Evolutionary conservation across 2,797 vertebrate species (phyloP).

Genomic region (Acrossocheilus wenchowensis): DNA sequence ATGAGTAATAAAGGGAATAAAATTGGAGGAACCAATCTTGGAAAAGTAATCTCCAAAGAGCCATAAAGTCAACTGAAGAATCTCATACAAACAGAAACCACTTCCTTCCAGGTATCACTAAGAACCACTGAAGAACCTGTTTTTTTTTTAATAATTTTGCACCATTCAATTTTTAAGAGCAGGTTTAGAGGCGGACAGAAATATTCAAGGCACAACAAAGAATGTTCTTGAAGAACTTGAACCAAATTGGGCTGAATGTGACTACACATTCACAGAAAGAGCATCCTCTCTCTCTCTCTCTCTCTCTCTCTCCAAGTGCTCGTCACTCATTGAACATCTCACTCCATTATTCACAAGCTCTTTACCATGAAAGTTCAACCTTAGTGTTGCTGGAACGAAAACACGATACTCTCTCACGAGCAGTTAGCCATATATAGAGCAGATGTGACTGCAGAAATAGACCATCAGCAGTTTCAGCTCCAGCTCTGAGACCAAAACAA

Average conservation of each 20-base stretch:
- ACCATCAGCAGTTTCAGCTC: slow-evolving; percentile 72
- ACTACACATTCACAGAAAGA: slow-evolving; percentile 1
- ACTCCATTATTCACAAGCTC: slow-evolving; percentile 35
- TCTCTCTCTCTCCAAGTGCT: not conserved
- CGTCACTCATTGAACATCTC: slow-evolving; percentile 20
- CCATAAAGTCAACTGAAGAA: not conserved
- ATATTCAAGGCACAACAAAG: slow-evolving; percentile 1
- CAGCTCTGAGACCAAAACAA: slow-evolving; percentile 73
- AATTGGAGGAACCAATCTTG: too few species aligned
- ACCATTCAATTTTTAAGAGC: not conserved
- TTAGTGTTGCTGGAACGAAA: slow-evolving; percentile 56
- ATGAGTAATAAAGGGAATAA: too few species aligned
- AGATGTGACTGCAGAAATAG: slow-evolving; percentile 61
- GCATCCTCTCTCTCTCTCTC: not conserved
- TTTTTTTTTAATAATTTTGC: not conserved
- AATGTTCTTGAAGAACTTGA: not conserved
- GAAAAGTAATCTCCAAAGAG: not conserved
- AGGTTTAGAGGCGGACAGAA: not conserved
- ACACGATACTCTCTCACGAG: slow-evolving; percentile 46
- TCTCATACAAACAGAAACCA: not conserved
- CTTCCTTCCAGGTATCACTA: not conserved
- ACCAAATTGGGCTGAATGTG: not conserved
- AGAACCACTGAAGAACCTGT: not conserved
- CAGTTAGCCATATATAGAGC: slow-evolving; percentile 26
- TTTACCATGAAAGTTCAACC: slow-evolving; percentile 49